Base-by-base conservation (phyloP, 2,888 invertebrate genomes). In the Trissolcus japonicus region DNA sequence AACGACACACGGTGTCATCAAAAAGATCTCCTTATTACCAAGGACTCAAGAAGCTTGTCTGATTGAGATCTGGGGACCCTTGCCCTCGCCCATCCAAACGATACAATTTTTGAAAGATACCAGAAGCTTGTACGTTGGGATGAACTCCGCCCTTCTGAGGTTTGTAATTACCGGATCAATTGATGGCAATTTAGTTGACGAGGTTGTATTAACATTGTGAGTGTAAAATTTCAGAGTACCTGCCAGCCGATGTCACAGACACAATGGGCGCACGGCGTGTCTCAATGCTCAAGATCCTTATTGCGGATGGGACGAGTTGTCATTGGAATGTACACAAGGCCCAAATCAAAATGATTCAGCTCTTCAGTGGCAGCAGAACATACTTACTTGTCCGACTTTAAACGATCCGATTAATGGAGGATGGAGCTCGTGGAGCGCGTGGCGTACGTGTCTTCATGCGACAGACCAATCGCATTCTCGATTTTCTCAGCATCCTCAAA, bases 241-340 rank as follows among this genome's bases (percentile, higher is more conserved):
- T 0, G 93, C 95, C 0, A 93, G 94, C 77, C 94, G 96, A 51
- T 98, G 98, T 84, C 90, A 91, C 40, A 92, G 96, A 1, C 95
- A 95, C 88, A 90, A 90, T 7, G 93, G 93, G 6, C 91, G 92
- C 60, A 90, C 92, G 7, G 93, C 94, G 6, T 98, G 98, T 87
- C 86, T 95, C 50, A 94, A 94, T 81, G 94, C 97, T 0, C 94
- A 94, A 90, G 98, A 98, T 90, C 98, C 98, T 0, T 97, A 98
- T 87, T 98, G 98, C 88, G 98, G 97, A 0, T 98, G 98, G 98
- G 94, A 97, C 89, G 94, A 94, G 80, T 91, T 93, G 4, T 90
- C 92, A 13, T 93, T 95, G 80, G 90, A 91, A 17, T 98, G 98
- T 85, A 93, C 94, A 0, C 90, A 92, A 0, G 93, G 95, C 0